Base-by-base conservation (phyloP, 2,797 vertebrate species). In the Ispidina lecontei region DNA sequence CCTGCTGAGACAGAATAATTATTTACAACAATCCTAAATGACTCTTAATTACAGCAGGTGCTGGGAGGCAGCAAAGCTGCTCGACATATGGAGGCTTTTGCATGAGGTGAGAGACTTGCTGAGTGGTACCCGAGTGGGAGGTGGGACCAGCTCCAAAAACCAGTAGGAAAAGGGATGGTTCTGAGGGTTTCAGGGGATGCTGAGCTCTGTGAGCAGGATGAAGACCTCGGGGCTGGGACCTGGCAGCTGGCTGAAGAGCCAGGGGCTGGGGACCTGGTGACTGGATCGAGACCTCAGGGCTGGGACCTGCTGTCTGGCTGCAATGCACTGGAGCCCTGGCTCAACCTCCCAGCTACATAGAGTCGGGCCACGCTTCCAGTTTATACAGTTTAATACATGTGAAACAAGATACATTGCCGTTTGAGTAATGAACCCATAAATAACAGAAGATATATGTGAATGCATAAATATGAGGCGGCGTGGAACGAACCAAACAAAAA, bases 351-450 rank as follows among this genome's bases (percentile, higher is more conserved):
- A 7, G 44, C 72, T 37, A 4, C 26, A 17, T 93, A 94, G 82
- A 96, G 93, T 72, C 79, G 96, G 81, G 90, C 87, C 92, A 95
- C 16, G 58, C 94, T 89, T 97, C 96, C 93, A 96, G 95, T 96
- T 96, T 94, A 95, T 96, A 95, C 68, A 95, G 94, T 95, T 96
- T 94, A 96, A 97, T 96, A 97, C 84, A 94, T 95, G 95, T 96
- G 94, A 96, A 95, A 93, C 87, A 89, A 91, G 92, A 96, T 96
- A 96, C 96, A 95, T 87, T 95, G 91, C 93, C 85, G 89, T 92
- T 54, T 54, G 94, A 94, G 90, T 95, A 93, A 95, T 97, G 92
- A 37, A 95, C 92, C 94, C 95, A 94, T 90, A 91, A 94, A 91
- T 95, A 96, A 97, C 94, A 96, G 94, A 96, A 95, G 95, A 92